Conservation (phyloP, 2,797 vertebrate genomes). For the Eurystomus glaucurus region DNA sequence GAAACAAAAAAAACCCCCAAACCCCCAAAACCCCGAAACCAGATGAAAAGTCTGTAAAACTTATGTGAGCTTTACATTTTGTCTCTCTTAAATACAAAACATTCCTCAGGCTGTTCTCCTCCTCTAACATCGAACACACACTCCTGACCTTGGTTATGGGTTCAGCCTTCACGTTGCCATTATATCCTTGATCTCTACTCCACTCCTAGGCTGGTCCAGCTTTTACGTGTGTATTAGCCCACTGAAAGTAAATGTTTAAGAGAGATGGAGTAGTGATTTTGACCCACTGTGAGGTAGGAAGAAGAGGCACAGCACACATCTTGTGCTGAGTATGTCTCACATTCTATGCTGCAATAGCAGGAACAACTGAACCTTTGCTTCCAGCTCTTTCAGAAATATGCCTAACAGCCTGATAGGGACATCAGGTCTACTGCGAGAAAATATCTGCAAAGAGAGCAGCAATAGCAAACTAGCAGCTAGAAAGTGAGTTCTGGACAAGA, state of each 20-base stretch:
- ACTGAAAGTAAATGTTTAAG: background rate
- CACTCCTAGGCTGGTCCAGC: background rate
- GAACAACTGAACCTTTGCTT: background rate
- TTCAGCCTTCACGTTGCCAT: background rate
- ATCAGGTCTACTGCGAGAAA: background rate
- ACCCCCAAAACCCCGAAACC: background rate
- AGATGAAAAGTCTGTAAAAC: background rate
- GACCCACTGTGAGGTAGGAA: background rate
- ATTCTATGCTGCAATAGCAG: background rate
- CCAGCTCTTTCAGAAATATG: background rate
- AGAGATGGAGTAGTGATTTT: background rate
- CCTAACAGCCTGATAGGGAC: background rate
- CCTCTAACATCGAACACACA: background rate
- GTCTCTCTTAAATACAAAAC: background rate
- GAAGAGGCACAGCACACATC: background rate
- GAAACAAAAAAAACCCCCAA: background rate
- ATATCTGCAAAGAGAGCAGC: background rate
- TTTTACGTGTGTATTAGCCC: background rate
- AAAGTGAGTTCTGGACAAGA: background rate
- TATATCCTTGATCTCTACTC: background rate
- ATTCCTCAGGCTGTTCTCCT: background rate
- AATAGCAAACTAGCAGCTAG: background rate
- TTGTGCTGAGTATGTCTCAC: background rate
- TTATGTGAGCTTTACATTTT: background rate
- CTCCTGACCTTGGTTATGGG: background rate